Conservation (phyloP, 2,888 invertebrate genomes). For the Camptogramma bilineatum region DNA sequence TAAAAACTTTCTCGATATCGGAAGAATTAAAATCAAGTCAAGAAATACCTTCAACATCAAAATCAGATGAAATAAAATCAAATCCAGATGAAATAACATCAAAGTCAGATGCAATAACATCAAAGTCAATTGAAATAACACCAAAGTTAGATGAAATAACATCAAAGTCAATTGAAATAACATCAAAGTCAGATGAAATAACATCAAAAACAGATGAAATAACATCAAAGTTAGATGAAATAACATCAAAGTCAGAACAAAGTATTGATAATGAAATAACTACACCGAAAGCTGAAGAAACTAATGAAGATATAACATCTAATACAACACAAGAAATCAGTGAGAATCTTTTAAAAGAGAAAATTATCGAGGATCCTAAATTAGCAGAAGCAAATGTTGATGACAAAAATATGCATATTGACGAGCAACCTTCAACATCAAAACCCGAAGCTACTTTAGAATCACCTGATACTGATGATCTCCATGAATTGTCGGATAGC, state of each 20-base stretch:
- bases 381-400: no score
- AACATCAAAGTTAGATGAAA: background rate
- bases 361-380: no score
- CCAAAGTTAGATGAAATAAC: no score
- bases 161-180: background rate
- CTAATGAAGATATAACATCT: background rate
- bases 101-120: constrained; percentile 4
- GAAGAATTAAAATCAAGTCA: background rate
- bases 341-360: background rate
- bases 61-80: background rate
- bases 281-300: constrained; percentile 7
- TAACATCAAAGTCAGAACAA: background rate
- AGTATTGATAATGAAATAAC: background rate
- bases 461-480: constrained; percentile 48
- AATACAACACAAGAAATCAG: constrained; percentile 6
- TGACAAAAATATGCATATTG: background rate
- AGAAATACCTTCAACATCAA: constrained; percentile 2
- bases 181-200: no score
- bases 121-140: no score
- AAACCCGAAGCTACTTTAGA: constrained; percentile 41
- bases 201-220: background rate
- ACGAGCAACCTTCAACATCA: constrained; percentile 13
- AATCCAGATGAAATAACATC: background rate
- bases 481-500: constrained; percentile 64
- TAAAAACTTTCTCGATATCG: background rate